Base-by-base conservation (phyloP, 2,888 invertebrate genomes). In the Erpobdella octoculata region DNA sequence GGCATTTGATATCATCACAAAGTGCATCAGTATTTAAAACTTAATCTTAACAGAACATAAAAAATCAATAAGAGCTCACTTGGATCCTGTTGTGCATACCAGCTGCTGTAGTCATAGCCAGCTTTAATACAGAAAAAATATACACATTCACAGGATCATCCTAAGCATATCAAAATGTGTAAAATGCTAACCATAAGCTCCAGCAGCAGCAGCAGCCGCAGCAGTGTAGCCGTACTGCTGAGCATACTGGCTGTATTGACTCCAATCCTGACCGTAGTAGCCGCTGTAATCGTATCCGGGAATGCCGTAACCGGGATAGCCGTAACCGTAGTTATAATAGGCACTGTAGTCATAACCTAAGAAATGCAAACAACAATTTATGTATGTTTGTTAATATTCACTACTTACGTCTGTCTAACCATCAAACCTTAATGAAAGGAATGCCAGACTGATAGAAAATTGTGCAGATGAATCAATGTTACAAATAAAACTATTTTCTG, bases 341-440 rank as follows among this genome's bases (percentile, higher is more conserved):
- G 61, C 71, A 41, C 66, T 72, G 74, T 83, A 84, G 74, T 87
- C 87, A 59, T 75, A 75, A 18, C 72, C 75, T 53, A 15, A 53
- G 28, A 53, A 12, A n/a, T n/a, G n/a, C n/a, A n/a, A n/a, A n/a
- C n/a, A n/a, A n/a, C n/a, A n/a, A n/a, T n/a, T n/a, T n/a, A n/a
- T n/a, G n/a, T n/a, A 53, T 6, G 1, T 9, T 53, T 53, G 28
- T 53, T 28, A 1, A 15, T n/a, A 8, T 21, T 25, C 3, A 41
- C 9, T 48, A 3, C 48, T 21, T 53, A 15, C 1, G n/a, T n/a
- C n/a, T n/a, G n/a, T n/a, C n/a, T n/a, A n/a, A n/a, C n/a, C n/a
- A n/a, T n/a, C n/a, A n/a, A n/a, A n/a, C n/a, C n/a, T n/a, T n/a
- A 53, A 53, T 53, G 1, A n/a, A 53, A 53, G 28, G 53, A 15